Conservation (phyloP, 2,888 invertebrate species). For the Drosophila quinaria region DNA sequence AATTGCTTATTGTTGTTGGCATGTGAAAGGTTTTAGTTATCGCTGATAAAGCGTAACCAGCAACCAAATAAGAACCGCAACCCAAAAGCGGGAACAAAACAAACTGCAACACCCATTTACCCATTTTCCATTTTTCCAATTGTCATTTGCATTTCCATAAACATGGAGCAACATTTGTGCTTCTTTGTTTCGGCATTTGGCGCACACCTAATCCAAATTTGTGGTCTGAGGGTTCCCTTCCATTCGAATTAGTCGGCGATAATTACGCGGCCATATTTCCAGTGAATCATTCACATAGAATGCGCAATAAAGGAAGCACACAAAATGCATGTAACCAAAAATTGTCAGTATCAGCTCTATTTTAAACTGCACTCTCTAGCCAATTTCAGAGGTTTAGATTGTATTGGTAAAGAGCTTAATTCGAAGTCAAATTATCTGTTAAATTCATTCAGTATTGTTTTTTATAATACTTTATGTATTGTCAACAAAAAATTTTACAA, state of each 20-base stretch:
- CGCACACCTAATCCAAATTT: conserved; percentile 47
- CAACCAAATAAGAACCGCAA: conserved; percentile 17
- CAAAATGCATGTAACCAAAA: conserved; percentile 18
- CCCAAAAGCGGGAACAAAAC: conserved; percentile 6
- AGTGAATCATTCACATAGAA: conserved; percentile 21
- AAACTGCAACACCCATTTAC: conserved; percentile 13
- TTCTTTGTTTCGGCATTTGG: conserved; percentile 36
- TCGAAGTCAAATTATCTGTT: too few relatives aligned
- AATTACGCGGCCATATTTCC: conserved; percentile 52
- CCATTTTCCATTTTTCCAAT: conserved; percentile 15
- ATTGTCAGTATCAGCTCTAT: not conserved
- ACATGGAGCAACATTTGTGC: conserved; percentile 33
- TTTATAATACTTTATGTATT: too few relatives aligned
- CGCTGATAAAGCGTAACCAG: conserved; percentile 24
- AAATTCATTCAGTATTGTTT: too few relatives aligned
- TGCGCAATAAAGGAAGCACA: conserved; percentile 27
- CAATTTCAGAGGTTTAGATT: too few relatives aligned
- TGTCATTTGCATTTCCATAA: conserved; percentile 43
- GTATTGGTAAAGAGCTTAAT: too few relatives aligned
- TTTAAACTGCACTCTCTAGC: not conserved
- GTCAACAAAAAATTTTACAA: too few relatives aligned
- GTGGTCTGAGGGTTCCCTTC: conserved; percentile 36
- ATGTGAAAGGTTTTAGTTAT: conserved; percentile 8
- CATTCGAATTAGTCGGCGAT: conserved; percentile 51
- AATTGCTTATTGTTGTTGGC: conserved; percentile 7